Conservation (phyloP, 1,140 invertebrate species). For the Patella vulgata region DNA sequence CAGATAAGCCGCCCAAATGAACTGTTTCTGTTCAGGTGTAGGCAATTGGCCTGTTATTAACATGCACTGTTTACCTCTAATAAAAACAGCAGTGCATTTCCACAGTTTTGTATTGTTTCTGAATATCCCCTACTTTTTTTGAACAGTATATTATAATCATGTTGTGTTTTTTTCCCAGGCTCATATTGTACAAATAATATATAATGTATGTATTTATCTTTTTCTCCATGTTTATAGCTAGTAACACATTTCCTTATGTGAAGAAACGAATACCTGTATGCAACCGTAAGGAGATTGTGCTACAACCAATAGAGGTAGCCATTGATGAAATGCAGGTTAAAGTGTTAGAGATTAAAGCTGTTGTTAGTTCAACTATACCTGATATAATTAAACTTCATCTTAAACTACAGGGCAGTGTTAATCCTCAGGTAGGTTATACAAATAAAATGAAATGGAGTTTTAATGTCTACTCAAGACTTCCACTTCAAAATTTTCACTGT, state of each 20-base stretch:
- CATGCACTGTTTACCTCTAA: no score
- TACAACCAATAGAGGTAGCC: constrained; percentile 92
- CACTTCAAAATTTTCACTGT: no score
- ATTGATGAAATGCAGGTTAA: constrained; percentile 89
- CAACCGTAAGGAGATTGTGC: constrained; percentile 78
- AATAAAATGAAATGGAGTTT: not conserved
- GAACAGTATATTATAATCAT: no score
- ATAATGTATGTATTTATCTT: no score
- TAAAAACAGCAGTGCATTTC: no score
- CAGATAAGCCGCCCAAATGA: no score
- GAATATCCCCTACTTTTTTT: no score
- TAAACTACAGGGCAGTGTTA: constrained; percentile 85
- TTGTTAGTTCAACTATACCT: constrained; percentile 80
- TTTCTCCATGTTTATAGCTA: constrained; percentile 46
- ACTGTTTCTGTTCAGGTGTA: no score
- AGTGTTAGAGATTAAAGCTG: constrained; percentile 85
- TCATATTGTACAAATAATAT: no score
- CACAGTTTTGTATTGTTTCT: no score
- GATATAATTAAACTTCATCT: constrained; percentile 92
- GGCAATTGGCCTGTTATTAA: no score
- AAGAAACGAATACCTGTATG: constrained; percentile 85
- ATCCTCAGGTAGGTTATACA: constrained; percentile 74
- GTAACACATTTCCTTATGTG: constrained; percentile 85
- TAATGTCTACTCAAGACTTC: not conserved
- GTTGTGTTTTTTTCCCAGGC: no score